Conservation (phyloP, 2,888 invertebrate species). For the Pseudococcus viburni region DNA sequence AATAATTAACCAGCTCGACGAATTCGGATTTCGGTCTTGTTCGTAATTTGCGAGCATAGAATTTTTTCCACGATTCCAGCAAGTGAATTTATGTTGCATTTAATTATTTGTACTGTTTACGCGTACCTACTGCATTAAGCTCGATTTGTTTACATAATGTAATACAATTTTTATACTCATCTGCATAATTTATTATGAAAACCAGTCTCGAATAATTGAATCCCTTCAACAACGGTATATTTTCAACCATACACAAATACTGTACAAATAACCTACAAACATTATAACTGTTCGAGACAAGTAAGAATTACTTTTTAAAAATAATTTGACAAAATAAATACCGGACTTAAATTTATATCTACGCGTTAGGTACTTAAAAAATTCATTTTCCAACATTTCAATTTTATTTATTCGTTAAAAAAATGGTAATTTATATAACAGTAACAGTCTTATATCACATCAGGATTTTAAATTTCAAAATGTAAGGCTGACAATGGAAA, state of each 20-base stretch:
- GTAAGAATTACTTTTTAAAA: slow-evolving; percentile 5
- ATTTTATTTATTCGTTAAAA: slow-evolving; percentile 32
- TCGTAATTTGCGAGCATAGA: neutral
- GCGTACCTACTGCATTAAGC: neutral
- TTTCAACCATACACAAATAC: slow-evolving; percentile 64
- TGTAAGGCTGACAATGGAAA: slow-evolving; percentile 3
- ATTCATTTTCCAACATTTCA: slow-evolving; percentile 19
- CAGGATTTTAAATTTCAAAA: slow-evolving; percentile 52
- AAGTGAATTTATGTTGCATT: neutral
- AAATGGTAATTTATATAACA: slow-evolving; percentile 63
- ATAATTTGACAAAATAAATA: slow-evolving; percentile 45
- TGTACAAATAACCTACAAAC: slow-evolving; percentile 59
- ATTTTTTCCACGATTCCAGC: neutral
- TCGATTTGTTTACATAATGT: neutral
- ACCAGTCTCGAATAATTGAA: neutral
- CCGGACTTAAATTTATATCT: neutral
- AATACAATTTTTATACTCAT: neutral
- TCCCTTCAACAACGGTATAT: slow-evolving; percentile 59
- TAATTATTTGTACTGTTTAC: neutral
- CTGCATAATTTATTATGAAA: neutral
- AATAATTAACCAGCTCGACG: neutral
- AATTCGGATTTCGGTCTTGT: neutral
- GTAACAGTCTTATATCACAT: slow-evolving; percentile 65
- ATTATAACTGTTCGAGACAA: slow-evolving; percentile 28
- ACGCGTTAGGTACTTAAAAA: neutral